Conservation (phyloP, 2,113 vertebrate species). For the Deroptyus accipitrinus region DNA sequence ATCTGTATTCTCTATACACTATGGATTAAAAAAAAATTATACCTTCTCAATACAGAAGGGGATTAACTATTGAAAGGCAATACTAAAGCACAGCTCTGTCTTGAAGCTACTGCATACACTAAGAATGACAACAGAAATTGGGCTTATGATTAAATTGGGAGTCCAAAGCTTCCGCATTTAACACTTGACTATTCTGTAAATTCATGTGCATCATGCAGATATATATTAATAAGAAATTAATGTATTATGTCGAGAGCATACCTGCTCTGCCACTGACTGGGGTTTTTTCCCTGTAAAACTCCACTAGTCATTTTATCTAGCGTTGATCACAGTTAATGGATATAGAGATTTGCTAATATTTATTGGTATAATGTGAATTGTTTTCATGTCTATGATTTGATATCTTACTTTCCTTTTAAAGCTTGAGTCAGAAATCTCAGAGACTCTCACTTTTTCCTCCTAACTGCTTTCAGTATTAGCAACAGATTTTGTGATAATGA, state of each 20-base stretch:
- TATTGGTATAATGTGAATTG: background rate
- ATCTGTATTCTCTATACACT: background rate
- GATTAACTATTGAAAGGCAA: background rate
- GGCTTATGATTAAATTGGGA: background rate
- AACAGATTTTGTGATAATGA: background rate
- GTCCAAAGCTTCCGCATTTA: background rate
- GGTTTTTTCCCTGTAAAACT: background rate
- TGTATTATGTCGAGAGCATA: background rate
- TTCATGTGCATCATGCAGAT: background rate
- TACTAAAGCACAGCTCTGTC: background rate
- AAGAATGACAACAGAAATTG: background rate
- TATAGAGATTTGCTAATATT: background rate
- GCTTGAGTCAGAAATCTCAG: background rate
- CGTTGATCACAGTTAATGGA: background rate
- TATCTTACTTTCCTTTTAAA: background rate
- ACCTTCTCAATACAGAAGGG: background rate
- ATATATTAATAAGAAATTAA: background rate
- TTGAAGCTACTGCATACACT: background rate
- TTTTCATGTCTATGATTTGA: background rate
- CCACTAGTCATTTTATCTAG: background rate
- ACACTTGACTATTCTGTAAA: background rate
- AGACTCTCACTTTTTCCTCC: background rate
- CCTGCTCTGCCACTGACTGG: background rate
- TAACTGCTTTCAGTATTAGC: background rate
- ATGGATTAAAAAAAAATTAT: background rate